These are phyloP conservation scores for Acanthurus tractus DNA, from an alignment of 2,797 vertebrate species.

Conservation along the genomic window DNA sequence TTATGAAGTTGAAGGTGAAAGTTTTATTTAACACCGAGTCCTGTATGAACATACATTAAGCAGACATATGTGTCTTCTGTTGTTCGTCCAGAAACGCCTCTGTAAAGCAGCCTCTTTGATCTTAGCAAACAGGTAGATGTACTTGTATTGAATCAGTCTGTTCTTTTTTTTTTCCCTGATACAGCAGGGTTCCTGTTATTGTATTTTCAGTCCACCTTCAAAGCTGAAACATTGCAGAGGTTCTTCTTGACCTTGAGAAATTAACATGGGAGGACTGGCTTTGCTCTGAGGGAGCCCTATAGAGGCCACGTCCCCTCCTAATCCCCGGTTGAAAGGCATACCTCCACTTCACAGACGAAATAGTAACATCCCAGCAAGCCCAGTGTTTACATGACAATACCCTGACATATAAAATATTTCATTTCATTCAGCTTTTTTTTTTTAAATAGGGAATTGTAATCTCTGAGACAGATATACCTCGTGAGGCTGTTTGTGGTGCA, in stretches of 20 bases:
- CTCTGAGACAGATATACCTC: conserved; percentile 20
- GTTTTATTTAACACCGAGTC: conserved; percentile 37
- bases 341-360: conserved; percentile 62
- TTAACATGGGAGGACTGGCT: conserved; percentile 83
- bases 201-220: conserved; percentile 81
- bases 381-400: conserved; percentile 46
- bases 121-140: conserved; percentile 58
- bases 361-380: conserved; percentile 49
- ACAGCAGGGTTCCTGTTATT: conserved; percentile 80
- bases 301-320: conserved; percentile 76
- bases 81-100: conserved; percentile 32
- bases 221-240: conserved; percentile 76
- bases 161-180: conserved; percentile 39
- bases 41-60: conserved; percentile 40
- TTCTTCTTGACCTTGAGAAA: conserved; percentile 83
- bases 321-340: conserved; percentile 79
- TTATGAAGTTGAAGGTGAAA: conserved; percentile 43
- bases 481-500: background rate
- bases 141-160: conserved; percentile 53
- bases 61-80: conserved; percentile 41
- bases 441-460: conserved; percentile 15
- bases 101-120: conserved; percentile 60
- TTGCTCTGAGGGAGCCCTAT: conserved; percentile 73
- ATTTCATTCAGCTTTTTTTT: conserved; percentile 35
- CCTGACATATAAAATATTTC: conserved; percentile 18